Percentiles rank a stretch among this genome's conserved stretches.
Conservation (phyloP, 1,140 invertebrate species). For the Drosophila novamexicana region DNA sequence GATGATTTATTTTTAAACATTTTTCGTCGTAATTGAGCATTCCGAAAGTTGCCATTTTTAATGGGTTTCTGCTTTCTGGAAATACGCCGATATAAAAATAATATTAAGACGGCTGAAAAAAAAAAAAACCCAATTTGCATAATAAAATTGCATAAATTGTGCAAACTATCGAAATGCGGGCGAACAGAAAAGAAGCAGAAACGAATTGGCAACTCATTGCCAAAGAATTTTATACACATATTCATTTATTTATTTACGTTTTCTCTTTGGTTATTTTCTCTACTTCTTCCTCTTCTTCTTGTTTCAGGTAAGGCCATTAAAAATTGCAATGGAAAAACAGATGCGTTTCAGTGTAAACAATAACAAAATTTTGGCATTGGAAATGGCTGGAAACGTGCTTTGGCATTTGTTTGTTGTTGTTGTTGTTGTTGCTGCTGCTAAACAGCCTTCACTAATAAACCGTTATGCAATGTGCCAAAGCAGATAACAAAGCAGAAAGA, state of each 20-base stretch:
- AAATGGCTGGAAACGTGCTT: constrained; percentile 62
- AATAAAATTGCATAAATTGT: constrained; percentile 24
- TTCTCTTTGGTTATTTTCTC: background rate
- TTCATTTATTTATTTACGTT: constrained; percentile 8
- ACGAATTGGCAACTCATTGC: background rate
- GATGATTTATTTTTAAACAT: constrained; percentile 48
- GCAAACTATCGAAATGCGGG: constrained; percentile 7
- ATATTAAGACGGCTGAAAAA: constrained; percentile 4
- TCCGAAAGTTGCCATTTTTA: constrained; percentile 35
- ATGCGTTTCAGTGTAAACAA: constrained; percentile 39
- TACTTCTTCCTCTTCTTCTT: background rate
- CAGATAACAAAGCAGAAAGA: constrained; percentile 43
- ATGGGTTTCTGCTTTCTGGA: constrained; percentile 34
- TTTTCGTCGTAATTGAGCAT: constrained; percentile 42
- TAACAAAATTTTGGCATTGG: constrained; percentile 63
- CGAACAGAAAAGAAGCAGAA: background rate
- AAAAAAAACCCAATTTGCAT: constrained; percentile 4
- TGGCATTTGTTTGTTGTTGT: constrained; percentile 48
- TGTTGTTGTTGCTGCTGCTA: constrained; percentile 38
- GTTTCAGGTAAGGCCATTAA: constrained; percentile 19
- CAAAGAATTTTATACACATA: constrained; percentile 11
- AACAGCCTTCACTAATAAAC: constrained; percentile 77
- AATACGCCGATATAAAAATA: constrained; percentile 7
- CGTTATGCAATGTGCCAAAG: constrained; percentile 80
- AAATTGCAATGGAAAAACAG: constrained; percentile 40